Base-by-base conservation (phyloP, 2,797 vertebrate species). In the Brotula barbata region DNA sequence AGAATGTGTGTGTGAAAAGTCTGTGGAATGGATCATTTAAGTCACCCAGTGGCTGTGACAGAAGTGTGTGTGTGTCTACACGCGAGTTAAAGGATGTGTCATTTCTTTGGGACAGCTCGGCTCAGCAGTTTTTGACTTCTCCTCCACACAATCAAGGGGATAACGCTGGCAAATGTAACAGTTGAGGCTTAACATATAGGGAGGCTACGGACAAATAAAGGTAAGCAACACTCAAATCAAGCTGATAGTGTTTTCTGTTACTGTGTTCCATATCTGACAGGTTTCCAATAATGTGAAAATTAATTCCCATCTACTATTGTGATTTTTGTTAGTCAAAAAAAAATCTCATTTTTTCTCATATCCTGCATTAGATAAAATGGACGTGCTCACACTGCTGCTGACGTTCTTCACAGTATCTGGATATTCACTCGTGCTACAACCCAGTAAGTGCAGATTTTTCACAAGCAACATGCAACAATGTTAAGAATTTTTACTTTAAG, bases 371-470 rank as follows among this genome's bases (percentile, higher is more conserved):
- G 81, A 63, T 51, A 81, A 79, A 64, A 92, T 91, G 89, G 64
- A 87, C n/a, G n/a, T 28, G 1, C 20, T 82, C 21, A 25, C 53
- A 10, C 23, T 89, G 43, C 42, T 89, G 57, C 58, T 91, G 2
- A 10, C 81, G 50, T 15, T 83, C 36, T 37, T 83, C 28, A 58
- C 53, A 17, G 58, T 73, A 42, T 54, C 72, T 43, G 80, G 68
- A 61, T 68, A 80, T 71, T 75, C 87, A 19, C 45, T 72, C 0
- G 31, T 63, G 3, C 44, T 83, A 28, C 82, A 82, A 49, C 57
- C 86, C 36, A 69, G 91, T 91, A 76, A 90, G 90, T 90, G 21
- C 0, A 37, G 13, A 59, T 51, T 40, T 53, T 33, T 33, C 5
- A 33, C 11, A 36, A 66, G 7, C 4, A 52, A 11, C 0, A 13